Evolutionary conservation across 1,140 invertebrate species (phyloP).

Genomic region (Bombus haemorrhoidalis): DNA sequence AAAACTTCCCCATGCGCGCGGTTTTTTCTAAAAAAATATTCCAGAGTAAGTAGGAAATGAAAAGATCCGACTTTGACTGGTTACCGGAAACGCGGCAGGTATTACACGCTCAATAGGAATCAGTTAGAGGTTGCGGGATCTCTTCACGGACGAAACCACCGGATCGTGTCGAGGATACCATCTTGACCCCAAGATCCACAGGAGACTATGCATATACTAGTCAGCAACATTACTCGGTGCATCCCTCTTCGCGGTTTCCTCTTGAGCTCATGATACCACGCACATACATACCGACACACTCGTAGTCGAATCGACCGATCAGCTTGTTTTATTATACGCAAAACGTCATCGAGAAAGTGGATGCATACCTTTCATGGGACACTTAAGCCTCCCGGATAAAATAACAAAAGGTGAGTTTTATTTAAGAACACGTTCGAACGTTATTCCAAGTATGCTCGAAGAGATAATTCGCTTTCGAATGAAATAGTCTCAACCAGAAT

Average conservation of each 20-base stretch:
- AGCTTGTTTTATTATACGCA: not conserved
- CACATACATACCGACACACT: not conserved
- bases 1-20: too few relatives aligned
- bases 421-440: not conserved
- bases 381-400: not conserved
- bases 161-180: conserved; percentile 48
- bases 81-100: not conserved
- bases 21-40: not conserved
- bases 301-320: not conserved
- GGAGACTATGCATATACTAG: conserved; percentile 56
- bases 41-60: not conserved
- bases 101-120: conserved; percentile 8
- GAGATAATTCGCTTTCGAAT: not conserved
- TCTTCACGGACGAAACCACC: not conserved
- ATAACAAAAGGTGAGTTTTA: not conserved
- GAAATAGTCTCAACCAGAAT: not conserved
- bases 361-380: not conserved
- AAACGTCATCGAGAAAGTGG: not conserved
- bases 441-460: not conserved
- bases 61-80: not conserved
- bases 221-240: conserved; percentile 7
- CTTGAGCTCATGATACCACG: not conserved
- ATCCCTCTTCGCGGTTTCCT: conserved; percentile 20
- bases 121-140: conserved; percentile 5
- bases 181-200: conserved; percentile 53